phyloP scores from a whole-genome alignment of 2,113 vertebrate species.

The Paedocypris sp. region DNA sequence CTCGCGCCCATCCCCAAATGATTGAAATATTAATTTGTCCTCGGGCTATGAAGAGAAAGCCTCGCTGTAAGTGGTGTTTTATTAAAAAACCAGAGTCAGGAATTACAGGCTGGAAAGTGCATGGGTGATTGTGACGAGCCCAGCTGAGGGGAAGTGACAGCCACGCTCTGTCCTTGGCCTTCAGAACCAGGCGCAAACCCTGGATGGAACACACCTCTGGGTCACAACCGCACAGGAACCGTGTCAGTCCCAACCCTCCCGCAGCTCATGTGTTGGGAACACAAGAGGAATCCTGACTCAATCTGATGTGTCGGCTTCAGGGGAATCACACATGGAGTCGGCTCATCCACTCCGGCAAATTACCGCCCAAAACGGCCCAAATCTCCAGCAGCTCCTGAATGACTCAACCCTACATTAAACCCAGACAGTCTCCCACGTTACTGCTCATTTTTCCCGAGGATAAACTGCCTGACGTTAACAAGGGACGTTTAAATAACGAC shows the following conservation, averaged over 20 bases:
- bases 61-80: conserved; percentile 76
- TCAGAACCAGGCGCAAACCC: conserved; percentile 20
- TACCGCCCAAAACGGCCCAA: conserved; percentile 26
- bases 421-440: neutral
- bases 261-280: neutral
- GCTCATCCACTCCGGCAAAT: conserved; percentile 2
- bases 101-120: conserved; percentile 28
- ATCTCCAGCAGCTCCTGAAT: conserved; percentile 1
- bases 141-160: conserved; percentile 58
- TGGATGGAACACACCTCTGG: neutral
- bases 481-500: conserved; percentile 37
- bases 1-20: conserved; percentile 70
- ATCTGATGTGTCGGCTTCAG: neutral
- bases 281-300: neutral
- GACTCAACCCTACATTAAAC: neutral
- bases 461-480: conserved; percentile 31
- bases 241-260: neutral
- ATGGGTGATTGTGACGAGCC: conserved; percentile 32
- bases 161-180: conserved; percentile 57
- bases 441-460: conserved; percentile 1
- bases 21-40: conserved; percentile 96
- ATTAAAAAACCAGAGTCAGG: conserved; percentile 49
- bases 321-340: neutral
- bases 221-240: conserved; percentile 1
- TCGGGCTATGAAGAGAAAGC: conserved; percentile 67